Conservation (phyloP, 2,113 vertebrate species). For the Solea solea region DNA sequence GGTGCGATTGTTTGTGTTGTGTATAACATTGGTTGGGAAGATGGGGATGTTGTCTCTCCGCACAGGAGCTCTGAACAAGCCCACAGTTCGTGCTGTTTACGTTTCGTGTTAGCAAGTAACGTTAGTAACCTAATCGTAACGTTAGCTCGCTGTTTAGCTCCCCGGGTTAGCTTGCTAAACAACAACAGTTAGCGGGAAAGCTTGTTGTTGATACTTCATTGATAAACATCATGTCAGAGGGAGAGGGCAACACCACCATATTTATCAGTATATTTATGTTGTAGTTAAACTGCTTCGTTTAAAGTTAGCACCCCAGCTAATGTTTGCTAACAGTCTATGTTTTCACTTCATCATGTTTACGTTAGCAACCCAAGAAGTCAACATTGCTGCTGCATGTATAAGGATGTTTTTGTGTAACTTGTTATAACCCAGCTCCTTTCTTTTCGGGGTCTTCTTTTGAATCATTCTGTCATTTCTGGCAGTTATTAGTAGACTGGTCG, state of each 20-base stretch:
- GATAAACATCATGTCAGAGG: slow-evolving; percentile 10
- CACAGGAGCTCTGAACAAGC: slow-evolving; percentile 22
- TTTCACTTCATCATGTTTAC: slow-evolving; percentile 76
- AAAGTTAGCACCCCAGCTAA: slow-evolving; percentile 56
- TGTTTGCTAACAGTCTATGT: slow-evolving; percentile 76
- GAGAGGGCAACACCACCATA: slow-evolving; percentile 21
- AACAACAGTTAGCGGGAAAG: slow-evolving; percentile 72
- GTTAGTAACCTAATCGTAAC: slow-evolving; percentile 52
- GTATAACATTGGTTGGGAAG: slow-evolving; percentile 18
- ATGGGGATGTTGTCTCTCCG: slow-evolving; percentile 13
- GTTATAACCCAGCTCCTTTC: not conserved
- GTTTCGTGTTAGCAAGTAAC: slow-evolving; percentile 57
- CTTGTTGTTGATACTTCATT: slow-evolving; percentile 51
- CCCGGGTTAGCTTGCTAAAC: slow-evolving; percentile 62
- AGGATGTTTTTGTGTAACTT: slow-evolving; percentile 7
- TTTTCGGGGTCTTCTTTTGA: not conserved
- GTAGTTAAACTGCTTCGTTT: slow-evolving; percentile 16
- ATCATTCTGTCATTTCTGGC: not conserved
- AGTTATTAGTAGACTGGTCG: not conserved
- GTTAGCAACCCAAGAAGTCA: slow-evolving; percentile 60
- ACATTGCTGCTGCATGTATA: slow-evolving; percentile 18
- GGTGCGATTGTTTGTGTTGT: slow-evolving; percentile 28
- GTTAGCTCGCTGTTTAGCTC: slow-evolving; percentile 65
- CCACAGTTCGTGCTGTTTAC: slow-evolving; percentile 72
- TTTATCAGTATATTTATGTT: too few species aligned